A percentile compares a stretch with the other conserved stretches of the same genome.
Evolutionary conservation across 2,113 vertebrate genomes (phyloP).

Genomic region (Tachysurus fulvidraco): DNA sequence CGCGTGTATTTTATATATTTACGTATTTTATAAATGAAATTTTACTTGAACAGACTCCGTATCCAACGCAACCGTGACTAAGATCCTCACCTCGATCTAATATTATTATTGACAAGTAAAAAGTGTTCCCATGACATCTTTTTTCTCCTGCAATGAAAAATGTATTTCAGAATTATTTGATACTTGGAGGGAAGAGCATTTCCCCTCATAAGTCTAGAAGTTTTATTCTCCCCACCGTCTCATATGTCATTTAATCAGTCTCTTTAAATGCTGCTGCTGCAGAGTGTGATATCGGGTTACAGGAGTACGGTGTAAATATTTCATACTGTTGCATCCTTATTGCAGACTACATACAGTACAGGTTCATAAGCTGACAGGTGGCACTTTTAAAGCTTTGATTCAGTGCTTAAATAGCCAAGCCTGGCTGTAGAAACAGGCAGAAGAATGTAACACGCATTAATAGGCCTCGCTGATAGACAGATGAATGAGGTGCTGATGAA

Average conservation of each 20-base stretch:
- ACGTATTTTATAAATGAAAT: too few relatives aligned
- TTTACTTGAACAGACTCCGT: neutral
- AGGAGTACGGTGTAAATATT: neutral
- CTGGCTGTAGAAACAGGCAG: constrained; percentile 36
- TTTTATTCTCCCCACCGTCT: neutral
- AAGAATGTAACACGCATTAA: constrained; percentile 24
- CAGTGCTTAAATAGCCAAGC: neutral
- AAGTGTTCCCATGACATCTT: neutral
- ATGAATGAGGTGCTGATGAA: constrained; percentile 28
- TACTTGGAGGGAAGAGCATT: neutral
- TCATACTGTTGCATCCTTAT: neutral
- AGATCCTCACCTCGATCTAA: neutral
- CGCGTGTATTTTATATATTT: too few relatives aligned
- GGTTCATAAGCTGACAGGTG: constrained; percentile 24
- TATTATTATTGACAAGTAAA: neutral
- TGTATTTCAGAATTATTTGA: neutral
- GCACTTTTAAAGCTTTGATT: neutral
- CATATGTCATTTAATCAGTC: neutral
- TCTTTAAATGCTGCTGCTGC: neutral
- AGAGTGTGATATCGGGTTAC: neutral
- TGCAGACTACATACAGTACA: neutral
- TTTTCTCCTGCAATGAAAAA: neutral
- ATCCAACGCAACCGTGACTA: neutral
- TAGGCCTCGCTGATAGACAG: constrained; percentile 14
- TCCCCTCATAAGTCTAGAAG: neutral